Evolutionary conservation across 2,888 invertebrate genomes (phyloP).

Genomic region (Netelia virgata): DNA sequence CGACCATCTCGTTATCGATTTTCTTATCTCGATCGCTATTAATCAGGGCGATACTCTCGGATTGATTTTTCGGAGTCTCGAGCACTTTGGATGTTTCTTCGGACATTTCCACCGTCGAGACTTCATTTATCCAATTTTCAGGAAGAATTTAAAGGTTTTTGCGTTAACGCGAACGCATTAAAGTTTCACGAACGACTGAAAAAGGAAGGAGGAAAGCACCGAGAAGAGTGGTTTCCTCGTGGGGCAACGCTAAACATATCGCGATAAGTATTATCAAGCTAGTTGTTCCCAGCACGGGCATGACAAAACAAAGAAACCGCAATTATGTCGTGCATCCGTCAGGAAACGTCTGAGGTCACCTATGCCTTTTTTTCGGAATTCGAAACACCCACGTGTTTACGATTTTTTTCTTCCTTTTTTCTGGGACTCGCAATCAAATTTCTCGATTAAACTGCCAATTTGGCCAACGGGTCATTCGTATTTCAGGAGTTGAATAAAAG

Average conservation of each 20-base stretch:
- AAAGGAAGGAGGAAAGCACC: neutral
- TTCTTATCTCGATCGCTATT: neutral
- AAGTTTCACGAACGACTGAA: slow-evolving; percentile 40
- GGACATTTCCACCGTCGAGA: neutral
- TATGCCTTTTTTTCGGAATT: slow-evolving; percentile 6
- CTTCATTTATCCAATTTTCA: neutral
- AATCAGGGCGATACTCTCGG: neutral
- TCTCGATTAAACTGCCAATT: too few relatives aligned
- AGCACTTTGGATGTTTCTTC: neutral
- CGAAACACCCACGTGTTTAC: slow-evolving; percentile 2
- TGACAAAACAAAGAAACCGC: slow-evolving; percentile 65
- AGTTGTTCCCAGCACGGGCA: neutral
- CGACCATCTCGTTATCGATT: slow-evolving; percentile 4
- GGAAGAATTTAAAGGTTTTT: neutral
- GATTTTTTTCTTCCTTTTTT: neutral
- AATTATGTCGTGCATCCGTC: slow-evolving; percentile 63
- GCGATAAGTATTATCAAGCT: slow-evolving; percentile 64
- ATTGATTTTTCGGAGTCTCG: neutral
- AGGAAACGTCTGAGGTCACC: slow-evolving; percentile 61
- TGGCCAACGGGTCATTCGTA: too few relatives aligned
- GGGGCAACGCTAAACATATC: slow-evolving; percentile 20
- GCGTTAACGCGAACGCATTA: slow-evolving; percentile 23
- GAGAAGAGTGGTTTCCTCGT: slow-evolving; percentile 12
- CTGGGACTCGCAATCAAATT: neutral
- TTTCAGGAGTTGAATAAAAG: too few relatives aligned